Conservation (phyloP, 1,140 invertebrate genomes). For the Caenorhabditis latens region DNA sequence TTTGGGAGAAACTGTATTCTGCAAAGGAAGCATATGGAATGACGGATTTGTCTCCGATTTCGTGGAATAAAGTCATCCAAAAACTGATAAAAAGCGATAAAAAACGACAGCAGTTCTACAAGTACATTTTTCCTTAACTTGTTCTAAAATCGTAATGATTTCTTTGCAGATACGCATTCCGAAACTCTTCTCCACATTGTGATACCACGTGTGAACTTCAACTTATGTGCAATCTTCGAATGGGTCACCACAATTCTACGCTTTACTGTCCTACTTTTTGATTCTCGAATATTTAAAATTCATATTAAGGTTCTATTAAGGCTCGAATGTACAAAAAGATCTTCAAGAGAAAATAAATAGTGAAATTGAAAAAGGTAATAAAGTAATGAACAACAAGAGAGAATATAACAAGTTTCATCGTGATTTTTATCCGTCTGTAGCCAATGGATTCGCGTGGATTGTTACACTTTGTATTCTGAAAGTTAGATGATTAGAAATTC, state of each 20-base stretch:
- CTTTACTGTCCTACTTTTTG: slow-evolving; percentile 67
- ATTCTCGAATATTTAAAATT: neutral
- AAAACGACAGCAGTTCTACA: slow-evolving; percentile 58
- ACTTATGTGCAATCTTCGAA: slow-evolving; percentile 69
- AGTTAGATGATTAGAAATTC: neutral
- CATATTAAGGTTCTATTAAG: neutral
- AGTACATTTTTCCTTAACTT: slow-evolving; percentile 5
- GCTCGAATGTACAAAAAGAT: neutral
- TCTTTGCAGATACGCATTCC: slow-evolving; percentile 71
- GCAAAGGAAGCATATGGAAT: slow-evolving; percentile 72
- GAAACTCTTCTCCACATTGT: slow-evolving; percentile 66
- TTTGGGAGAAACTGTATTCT: slow-evolving; percentile 73
- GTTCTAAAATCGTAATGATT: neutral
- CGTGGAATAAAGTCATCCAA: slow-evolving; percentile 67
- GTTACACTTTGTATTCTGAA: slow-evolving; percentile 72
- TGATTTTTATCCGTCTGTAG: neutral
- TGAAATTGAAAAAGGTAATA: neutral
- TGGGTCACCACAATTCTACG: slow-evolving; percentile 73
- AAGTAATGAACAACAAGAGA: too few species aligned
- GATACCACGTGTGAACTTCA: slow-evolving; percentile 67
- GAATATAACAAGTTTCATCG: neutral
- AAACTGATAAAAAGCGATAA: slow-evolving; percentile 36
- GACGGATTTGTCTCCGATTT: slow-evolving; percentile 69
- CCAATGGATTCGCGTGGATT: slow-evolving; percentile 74
- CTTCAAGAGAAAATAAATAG: neutral